Evolutionary conservation across 1,140 invertebrate genomes (phyloP).

Genomic region (Atta colombica): DNA sequence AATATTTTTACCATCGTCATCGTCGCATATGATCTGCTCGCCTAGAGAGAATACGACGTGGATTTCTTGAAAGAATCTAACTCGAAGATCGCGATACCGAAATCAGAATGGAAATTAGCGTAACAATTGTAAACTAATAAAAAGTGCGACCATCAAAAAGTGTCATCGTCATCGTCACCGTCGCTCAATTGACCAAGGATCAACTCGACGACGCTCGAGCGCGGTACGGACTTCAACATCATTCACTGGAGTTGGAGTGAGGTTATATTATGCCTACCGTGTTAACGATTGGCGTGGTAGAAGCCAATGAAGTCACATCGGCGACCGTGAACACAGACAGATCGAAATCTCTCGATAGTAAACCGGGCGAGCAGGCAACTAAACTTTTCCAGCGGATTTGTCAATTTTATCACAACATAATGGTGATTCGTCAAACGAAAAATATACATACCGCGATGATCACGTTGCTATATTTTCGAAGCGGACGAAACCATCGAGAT

Average conservation of each 20-base stretch:
- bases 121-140: neutral
- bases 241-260: conserved; percentile 32
- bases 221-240: conserved; percentile 16
- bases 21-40: neutral
- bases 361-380: conserved; percentile 74
- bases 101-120: neutral
- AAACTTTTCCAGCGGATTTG: neutral
- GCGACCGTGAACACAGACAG: conserved; percentile 84
- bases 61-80: neutral
- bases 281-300: conserved; percentile 83
- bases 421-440: neutral
- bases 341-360: conserved; percentile 76
- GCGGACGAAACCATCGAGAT: too few relatives aligned
- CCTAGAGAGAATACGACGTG: conserved; percentile 6
- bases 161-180: conserved; percentile 21
- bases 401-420: too few relatives aligned
- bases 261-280: conserved; percentile 74
- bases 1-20: conserved; percentile 31
- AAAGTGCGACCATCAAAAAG: neutral
- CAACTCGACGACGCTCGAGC: neutral
- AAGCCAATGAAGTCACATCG: conserved; percentile 78
- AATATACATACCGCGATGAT: conserved; percentile 35
- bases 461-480: neutral
- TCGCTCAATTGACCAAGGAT: neutral
- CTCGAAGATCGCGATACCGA: neutral